Conservation (phyloP, 2,888 invertebrate species). For the Andricus quercusramuli region DNA sequence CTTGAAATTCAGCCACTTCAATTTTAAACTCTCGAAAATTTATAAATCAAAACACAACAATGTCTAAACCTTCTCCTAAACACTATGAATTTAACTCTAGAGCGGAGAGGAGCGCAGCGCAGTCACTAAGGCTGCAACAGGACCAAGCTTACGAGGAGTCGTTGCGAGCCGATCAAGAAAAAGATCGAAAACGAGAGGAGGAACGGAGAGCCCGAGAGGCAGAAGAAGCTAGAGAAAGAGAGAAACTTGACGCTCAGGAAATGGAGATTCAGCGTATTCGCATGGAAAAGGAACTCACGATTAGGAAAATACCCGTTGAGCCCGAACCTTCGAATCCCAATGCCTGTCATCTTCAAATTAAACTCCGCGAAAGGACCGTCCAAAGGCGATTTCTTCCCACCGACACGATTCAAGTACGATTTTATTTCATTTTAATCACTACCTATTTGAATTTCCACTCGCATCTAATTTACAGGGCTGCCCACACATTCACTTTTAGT, state of each 20-base stretch:
- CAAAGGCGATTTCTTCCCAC: constrained; percentile 91
- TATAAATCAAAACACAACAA: neutral
- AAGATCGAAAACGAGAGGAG: constrained; percentile 87
- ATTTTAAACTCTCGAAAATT: too few relatives aligned
- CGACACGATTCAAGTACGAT: constrained; percentile 89
- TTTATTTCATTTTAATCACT: neutral
- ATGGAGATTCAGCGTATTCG: constrained; percentile 82
- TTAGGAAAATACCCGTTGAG: constrained; percentile 86
- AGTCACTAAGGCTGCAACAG: constrained; percentile 92
- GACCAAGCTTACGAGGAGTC: constrained; percentile 97
- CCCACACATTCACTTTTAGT: too few relatives aligned
- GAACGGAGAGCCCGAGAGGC: constrained; percentile 81
- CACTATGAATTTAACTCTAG: constrained; percentile 70
- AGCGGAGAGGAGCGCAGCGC: constrained; percentile 90
- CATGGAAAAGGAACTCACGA: constrained; percentile 84
- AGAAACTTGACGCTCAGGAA: constrained; percentile 80
- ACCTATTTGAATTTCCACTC: neutral
- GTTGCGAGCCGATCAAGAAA: constrained; percentile 95
- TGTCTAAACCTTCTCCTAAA: neutral
- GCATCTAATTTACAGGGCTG: neutral
- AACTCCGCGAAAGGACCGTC: constrained; percentile 93
- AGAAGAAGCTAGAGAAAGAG: constrained; percentile 79
- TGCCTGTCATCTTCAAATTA: constrained; percentile 92
- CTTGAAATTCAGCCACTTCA: constrained; percentile 50
- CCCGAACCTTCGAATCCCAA: constrained; percentile 86